Conservation (phyloP, 2,113 vertebrate species). For the Vidua macroura region DNA sequence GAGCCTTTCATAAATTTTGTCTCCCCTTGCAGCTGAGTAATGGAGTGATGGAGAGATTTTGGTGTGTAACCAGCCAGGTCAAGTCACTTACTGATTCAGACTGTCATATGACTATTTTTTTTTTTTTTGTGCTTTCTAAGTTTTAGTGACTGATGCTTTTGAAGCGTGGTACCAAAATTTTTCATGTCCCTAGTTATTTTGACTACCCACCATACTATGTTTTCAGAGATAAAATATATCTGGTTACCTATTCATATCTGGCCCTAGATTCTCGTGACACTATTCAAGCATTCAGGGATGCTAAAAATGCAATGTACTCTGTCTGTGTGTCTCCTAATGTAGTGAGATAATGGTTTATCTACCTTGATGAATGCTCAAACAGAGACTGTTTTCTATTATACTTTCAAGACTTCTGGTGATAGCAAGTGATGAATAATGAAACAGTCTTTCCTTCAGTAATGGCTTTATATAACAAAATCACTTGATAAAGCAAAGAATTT, state of each 20-base stretch:
- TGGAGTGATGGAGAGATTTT: accelerated
- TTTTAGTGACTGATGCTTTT: background rate
- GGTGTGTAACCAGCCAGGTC: background rate
- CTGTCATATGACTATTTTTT: background rate
- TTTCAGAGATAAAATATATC: background rate
- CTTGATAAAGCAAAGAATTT: constrained; percentile 41
- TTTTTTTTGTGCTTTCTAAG: background rate
- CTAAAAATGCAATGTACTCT: background rate
- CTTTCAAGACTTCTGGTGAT: constrained; percentile 15
- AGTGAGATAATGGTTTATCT: background rate
- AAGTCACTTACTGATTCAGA: background rate
- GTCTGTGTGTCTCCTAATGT: background rate
- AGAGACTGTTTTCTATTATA: constrained; percentile 29
- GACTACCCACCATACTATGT: background rate
- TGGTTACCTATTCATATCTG: background rate
- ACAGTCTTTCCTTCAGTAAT: constrained; percentile 16
- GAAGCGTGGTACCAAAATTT: background rate
- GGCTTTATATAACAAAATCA: constrained; percentile 43
- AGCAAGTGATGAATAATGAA: constrained; percentile 50
- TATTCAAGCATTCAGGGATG: background rate
- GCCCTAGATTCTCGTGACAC: background rate
- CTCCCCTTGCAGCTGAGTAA: background rate
- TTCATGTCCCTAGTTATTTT: background rate
- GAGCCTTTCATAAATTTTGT: background rate
- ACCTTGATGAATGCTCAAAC: background rate